phyloP scores from a whole-genome alignment of 2,113 vertebrate species.

The Sylvilagus bachmani region DNA sequence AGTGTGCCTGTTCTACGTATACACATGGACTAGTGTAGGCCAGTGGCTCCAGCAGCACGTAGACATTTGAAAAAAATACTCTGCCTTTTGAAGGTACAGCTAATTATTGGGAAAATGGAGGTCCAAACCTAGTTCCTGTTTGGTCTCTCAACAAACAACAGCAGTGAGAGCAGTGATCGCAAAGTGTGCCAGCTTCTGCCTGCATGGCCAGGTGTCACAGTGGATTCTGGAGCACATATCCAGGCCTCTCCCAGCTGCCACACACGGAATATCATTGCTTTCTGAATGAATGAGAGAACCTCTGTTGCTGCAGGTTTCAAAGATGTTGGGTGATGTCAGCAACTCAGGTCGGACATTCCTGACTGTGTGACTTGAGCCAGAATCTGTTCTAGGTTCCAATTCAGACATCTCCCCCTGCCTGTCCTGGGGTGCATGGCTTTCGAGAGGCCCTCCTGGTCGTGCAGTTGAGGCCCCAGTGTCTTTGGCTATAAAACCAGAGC shows the following conservation, averaged over 20 bases:
- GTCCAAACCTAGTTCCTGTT: neutral
- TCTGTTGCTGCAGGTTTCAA: neutral
- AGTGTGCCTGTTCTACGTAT: constrained; percentile 3
- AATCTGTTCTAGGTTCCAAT: neutral
- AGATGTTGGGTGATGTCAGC: neutral
- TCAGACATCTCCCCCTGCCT: no score
- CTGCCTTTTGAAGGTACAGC: neutral
- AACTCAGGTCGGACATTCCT: neutral
- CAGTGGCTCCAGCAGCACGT: neutral
- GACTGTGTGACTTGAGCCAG: neutral
- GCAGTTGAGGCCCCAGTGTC: no score
- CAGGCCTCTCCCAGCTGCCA: neutral
- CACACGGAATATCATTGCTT: neutral
- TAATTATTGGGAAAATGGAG: neutral
- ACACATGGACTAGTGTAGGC: neutral
- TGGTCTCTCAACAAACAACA: neutral
- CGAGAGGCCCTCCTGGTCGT: no score
- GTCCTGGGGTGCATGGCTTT: no score
- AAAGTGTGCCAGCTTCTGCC: neutral
- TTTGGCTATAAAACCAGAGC: no score
- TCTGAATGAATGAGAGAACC: neutral
- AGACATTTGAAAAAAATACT: constrained; percentile 1
- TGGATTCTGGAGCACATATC: neutral
- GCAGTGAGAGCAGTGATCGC: neutral
- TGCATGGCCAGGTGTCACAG: neutral